Evolutionary conservation across 2,888 invertebrate genomes (phyloP).

Genomic region (Monoplex corrugatus): DNA sequence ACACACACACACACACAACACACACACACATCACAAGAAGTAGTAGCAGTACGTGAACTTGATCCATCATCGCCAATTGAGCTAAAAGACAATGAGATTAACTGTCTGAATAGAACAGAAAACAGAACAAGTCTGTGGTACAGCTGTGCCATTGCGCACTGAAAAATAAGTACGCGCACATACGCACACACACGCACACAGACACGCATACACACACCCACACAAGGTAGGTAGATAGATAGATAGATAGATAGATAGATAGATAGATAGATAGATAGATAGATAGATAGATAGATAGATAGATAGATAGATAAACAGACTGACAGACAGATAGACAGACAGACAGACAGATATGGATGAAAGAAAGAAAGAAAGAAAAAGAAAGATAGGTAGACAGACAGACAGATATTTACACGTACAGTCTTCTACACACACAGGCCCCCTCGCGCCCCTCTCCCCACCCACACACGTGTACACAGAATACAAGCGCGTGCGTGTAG

Average conservation of each 20-base stretch:
- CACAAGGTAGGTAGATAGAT: neutral
- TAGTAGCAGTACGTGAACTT: too few species aligned
- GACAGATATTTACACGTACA: too few species aligned
- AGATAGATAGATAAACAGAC: neutral
- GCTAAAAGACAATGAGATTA: too few species aligned
- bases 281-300: neutral
- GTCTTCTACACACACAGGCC: too few species aligned
- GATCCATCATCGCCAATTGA: too few species aligned
- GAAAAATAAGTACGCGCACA: neutral
- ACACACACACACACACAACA: neutral
- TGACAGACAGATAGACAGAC: neutral
- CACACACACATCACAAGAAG: conserved; percentile 13
- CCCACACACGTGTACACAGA: too few species aligned
- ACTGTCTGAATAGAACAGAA: too few species aligned
- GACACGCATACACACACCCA: neutral
- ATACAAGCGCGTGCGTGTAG: too few species aligned
- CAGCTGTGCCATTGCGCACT: too few species aligned
- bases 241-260: neutral
- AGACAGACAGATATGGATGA: neutral
- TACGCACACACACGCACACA: neutral
- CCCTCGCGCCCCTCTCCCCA: too few species aligned
- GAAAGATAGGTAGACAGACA: too few species aligned
- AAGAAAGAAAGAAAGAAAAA: neutral
- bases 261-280: neutral
- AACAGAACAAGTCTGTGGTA: too few species aligned